Evolutionary conservation across 2,888 invertebrate species (phyloP).

Genomic region (Watsonalla cultraria): DNA sequence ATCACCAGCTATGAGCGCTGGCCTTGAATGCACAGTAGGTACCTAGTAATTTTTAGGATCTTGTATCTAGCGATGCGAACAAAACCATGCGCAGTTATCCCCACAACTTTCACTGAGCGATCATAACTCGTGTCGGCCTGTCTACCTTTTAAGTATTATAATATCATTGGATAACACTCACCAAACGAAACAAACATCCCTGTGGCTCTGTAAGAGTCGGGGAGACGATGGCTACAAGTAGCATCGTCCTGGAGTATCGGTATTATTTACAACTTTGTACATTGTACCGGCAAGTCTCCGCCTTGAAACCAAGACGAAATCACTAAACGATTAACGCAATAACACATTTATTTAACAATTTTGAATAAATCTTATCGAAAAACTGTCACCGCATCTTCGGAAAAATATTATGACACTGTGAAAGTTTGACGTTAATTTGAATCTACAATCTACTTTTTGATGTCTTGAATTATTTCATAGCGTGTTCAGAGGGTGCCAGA

Average conservation of each 20-base stretch:
- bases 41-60: no score
- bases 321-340: conserved; percentile 2
- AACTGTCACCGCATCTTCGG: conserved; percentile 10
- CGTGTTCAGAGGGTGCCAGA: neutral
- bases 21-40: no score
- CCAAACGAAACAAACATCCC: neutral
- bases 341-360: conserved; percentile 4
- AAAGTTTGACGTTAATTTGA: conserved; percentile 7
- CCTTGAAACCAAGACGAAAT: conserved; percentile 3
- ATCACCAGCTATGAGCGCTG: no score
- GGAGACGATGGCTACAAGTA: neutral
- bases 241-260: neutral
- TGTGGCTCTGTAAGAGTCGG: neutral
- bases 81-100: no score
- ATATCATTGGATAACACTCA: neutral
- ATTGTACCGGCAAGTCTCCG: neutral
- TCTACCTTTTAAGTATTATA: neutral
- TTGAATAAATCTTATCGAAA: neutral
- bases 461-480: no score
- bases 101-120: no score
- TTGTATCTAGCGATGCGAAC: no score
- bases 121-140: no score
- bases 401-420: conserved; percentile 2
- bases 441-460: neutral
- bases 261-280: neutral